Percentiles rank a stretch among this genome's conserved stretches.
Evolutionary conservation across 2,888 invertebrate species (phyloP).

Genomic region (Hymenopus coronatus): DNA sequence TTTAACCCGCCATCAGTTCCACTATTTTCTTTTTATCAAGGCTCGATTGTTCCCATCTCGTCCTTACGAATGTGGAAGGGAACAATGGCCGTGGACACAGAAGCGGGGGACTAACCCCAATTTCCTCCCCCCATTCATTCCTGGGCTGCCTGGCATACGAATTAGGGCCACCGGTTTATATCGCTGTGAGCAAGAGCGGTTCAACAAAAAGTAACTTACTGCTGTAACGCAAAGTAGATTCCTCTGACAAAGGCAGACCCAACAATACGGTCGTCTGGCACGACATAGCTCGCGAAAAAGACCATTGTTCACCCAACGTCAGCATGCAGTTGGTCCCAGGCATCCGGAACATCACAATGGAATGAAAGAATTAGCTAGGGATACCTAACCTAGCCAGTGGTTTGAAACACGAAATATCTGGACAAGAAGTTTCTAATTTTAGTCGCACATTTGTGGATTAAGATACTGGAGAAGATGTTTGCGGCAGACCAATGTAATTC

Average conservation of each 20-base stretch:
- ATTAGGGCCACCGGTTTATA: neutral
- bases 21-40: neutral
- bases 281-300: neutral
- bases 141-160: neutral
- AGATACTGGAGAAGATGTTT: too few relatives aligned
- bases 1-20: neutral
- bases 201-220: neutral
- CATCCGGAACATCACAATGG: neutral
- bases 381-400: too few relatives aligned
- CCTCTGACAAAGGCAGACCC: neutral
- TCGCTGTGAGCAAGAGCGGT: neutral
- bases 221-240: neutral
- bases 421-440: too few relatives aligned
- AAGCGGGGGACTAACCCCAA: conserved; percentile 3
- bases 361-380: neutral
- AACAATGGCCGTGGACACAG: neutral
- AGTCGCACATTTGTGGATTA: too few relatives aligned
- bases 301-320: neutral
- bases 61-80: neutral
- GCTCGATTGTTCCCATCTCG: neutral
- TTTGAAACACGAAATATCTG: too few relatives aligned
- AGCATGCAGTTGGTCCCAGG: neutral
- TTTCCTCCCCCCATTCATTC: neutral
- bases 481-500: too few relatives aligned
- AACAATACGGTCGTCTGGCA: neutral